Conservation (phyloP, 2,888 invertebrate species). For the Tridacna crocea region DNA sequence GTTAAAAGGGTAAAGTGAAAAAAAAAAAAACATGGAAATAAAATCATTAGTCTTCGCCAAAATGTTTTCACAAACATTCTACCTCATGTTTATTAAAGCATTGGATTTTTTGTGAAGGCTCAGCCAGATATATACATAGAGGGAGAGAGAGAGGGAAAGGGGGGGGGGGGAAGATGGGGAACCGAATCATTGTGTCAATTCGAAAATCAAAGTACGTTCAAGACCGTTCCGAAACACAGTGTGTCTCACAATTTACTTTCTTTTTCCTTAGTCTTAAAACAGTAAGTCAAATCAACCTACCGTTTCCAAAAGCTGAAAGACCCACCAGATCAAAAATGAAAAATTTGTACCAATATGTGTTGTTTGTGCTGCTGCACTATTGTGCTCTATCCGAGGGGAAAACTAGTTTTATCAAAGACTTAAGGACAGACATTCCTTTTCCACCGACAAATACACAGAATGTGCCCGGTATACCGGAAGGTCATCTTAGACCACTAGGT, state of each 20-base stretch:
- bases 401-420: slow-evolving; percentile 73
- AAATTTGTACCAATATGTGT: background rate
- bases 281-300: too few relatives aligned
- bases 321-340: background rate
- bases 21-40: background rate
- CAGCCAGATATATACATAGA: too few relatives aligned
- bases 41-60: background rate
- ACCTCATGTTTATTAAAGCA: background rate
- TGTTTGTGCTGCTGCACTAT: background rate
- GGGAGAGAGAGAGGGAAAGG: too few relatives aligned
- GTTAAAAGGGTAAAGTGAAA: background rate
- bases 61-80: background rate
- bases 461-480: slow-evolving; percentile 74
- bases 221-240: too few relatives aligned
- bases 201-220: too few relatives aligned
- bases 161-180: too few relatives aligned
- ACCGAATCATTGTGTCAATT: too few relatives aligned
- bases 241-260: too few relatives aligned
- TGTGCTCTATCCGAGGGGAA: slow-evolving; percentile 26
- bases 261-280: too few relatives aligned
- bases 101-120: background rate
- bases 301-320: too few relatives aligned
- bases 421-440: slow-evolving; percentile 74
- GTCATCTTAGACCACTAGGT: slow-evolving; percentile 82
- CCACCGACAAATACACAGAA: slow-evolving; percentile 71